Conservation (phyloP, 2,888 invertebrate genomes). For the Parnassius glacialis region DNA sequence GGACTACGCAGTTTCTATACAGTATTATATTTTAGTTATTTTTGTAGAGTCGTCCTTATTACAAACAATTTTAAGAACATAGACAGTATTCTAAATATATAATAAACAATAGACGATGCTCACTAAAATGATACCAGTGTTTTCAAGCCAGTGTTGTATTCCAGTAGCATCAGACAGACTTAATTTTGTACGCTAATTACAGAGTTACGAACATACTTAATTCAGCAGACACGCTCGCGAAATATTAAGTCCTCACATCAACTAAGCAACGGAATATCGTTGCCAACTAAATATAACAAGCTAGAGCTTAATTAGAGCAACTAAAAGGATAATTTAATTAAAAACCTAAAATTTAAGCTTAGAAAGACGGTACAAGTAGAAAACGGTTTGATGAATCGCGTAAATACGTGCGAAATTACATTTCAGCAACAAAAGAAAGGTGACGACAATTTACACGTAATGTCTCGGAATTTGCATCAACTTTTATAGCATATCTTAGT, state of each 20-base stretch:
- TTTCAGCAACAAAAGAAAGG: no score
- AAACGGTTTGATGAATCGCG: no score
- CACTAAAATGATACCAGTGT: neutral
- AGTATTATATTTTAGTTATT: no score
- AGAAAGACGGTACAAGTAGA: no score
- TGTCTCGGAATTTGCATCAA: no score
- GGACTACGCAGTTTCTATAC: no score
- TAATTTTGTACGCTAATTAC: constrained; percentile 25
- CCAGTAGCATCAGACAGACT: constrained; percentile 13
- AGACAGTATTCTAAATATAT: no score
- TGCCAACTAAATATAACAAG: constrained; percentile 12
- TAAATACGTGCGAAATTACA: no score
- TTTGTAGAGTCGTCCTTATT: no score
- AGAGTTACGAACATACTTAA: constrained; percentile 18
- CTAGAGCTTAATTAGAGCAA: constrained; percentile 14
- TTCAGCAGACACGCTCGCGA: constrained; percentile 17
- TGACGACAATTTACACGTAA: no score
- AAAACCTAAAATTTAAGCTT: neutral
- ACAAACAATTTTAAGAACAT: no score
- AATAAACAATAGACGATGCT: neutral
- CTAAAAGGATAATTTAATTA: neutral
- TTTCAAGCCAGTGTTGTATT: constrained; percentile 10
- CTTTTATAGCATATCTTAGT: no score
- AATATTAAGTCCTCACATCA: constrained; percentile 23
- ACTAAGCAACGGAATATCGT: constrained; percentile 5